Evolutionary conservation across 2,113 vertebrate species (phyloP).

Genomic region (Dascyllus trimaculatus): DNA sequence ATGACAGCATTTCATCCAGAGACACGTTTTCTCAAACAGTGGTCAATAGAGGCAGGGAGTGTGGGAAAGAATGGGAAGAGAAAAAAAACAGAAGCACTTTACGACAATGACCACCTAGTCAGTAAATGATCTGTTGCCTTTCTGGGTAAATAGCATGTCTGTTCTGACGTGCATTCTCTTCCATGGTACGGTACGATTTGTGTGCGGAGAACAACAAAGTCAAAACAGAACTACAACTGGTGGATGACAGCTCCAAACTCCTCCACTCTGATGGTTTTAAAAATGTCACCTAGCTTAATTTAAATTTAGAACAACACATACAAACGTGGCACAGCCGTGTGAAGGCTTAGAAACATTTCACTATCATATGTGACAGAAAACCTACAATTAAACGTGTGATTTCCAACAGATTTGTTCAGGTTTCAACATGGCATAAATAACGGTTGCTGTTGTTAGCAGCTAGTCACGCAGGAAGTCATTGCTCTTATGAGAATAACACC

Average conservation of each 20-base stretch:
- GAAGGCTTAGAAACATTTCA: constrained; percentile 37
- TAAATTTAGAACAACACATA: constrained; percentile 39
- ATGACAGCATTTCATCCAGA: constrained; percentile 69
- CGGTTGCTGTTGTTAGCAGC: constrained; percentile 50
- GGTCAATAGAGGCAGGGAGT: constrained; percentile 64
- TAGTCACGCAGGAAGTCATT: constrained; percentile 37
- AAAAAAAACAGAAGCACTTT: constrained; percentile 46
- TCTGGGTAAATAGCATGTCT: constrained; percentile 61
- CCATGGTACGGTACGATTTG: constrained; percentile 39
- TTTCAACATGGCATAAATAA: constrained; percentile 43
- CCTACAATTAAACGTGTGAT: constrained; percentile 44
- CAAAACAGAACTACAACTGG: constrained; percentile 48
- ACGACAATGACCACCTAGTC: constrained; percentile 50
- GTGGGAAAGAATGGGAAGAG: constrained; percentile 42
- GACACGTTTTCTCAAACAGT: constrained; percentile 61
- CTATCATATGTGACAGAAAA: constrained; percentile 50
- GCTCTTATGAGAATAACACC: constrained; percentile 25
- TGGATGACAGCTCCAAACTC: constrained; percentile 34
- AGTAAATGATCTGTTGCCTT: constrained; percentile 64
- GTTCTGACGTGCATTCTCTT: constrained; percentile 46
- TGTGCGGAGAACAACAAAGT: constrained; percentile 14
- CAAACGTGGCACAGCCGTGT: not conserved
- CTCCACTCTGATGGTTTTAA: constrained; percentile 44
- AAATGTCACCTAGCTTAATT: constrained; percentile 52
- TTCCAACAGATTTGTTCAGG: constrained; percentile 43